phyloP scores from a whole-genome alignment of 2,113 vertebrate species.

The Malurus alboscapulatus region DNA sequence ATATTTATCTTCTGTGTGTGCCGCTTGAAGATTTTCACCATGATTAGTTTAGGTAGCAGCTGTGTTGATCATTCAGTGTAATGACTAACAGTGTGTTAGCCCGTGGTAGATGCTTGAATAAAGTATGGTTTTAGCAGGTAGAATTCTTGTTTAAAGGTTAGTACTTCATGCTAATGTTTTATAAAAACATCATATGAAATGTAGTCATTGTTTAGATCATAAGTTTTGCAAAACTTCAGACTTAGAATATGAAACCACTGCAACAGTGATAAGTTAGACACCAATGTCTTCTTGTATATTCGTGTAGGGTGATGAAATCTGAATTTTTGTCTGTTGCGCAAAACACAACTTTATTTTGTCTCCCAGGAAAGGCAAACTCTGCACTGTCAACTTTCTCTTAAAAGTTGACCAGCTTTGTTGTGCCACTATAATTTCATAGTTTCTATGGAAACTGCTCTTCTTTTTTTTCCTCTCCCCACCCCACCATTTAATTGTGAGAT shows the following conservation, averaged over 20 bases:
- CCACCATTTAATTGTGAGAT: neutral
- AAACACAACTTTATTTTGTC: neutral
- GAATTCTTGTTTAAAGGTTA: neutral
- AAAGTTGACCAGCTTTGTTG: neutral
- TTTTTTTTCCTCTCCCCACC: rapidly evolving
- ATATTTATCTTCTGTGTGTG: neutral
- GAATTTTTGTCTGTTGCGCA: neutral
- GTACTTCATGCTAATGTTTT: neutral
- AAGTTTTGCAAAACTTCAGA: neutral
- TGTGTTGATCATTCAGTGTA: neutral
- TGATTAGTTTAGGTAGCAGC: neutral
- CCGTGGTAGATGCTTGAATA: neutral
- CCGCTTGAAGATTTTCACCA: neutral
- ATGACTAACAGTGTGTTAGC: neutral
- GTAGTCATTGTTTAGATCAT: neutral
- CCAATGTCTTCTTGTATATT: neutral
- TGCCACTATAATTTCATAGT: neutral
- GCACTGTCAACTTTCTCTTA: neutral
- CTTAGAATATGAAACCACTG: neutral
- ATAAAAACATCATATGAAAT: neutral
- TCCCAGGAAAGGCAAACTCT: neutral
- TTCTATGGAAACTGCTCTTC: neutral
- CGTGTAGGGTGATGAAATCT: neutral
- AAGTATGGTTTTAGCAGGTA: neutral
- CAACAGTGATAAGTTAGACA: neutral